Evolutionary conservation across 2,888 invertebrate species (phyloP).

Genomic region (Lymantria monacha): DNA sequence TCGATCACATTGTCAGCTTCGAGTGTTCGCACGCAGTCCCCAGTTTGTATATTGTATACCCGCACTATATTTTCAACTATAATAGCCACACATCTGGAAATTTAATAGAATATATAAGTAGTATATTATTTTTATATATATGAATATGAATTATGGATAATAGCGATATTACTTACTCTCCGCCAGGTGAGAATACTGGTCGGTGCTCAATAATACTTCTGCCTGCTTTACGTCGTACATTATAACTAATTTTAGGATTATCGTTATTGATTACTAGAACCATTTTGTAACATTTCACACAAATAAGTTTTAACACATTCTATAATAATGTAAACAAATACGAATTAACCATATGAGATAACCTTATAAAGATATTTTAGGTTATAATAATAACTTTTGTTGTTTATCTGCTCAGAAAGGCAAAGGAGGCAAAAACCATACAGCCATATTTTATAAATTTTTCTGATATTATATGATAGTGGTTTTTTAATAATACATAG

Average conservation of each 20-base stretch:
- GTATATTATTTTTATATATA: background rate
- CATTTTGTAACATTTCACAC: slow-evolving; percentile 43
- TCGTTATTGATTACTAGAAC: slow-evolving; percentile 45
- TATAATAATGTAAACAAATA: slow-evolving; percentile 11
- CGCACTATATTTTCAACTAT: slow-evolving; percentile 70
- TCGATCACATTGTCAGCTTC: slow-evolving; percentile 60
- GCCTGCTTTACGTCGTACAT: slow-evolving; percentile 70
- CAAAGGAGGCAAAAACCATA: no score
- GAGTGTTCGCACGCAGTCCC: slow-evolving; percentile 64
- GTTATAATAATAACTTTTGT: no score
- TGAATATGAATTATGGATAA: background rate
- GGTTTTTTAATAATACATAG: no score
- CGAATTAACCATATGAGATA: slow-evolving; percentile 45
- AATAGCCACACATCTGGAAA: slow-evolving; percentile 65
- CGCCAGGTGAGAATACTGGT: slow-evolving; percentile 74
- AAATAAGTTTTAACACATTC: background rate
- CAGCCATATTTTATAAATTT: no score
- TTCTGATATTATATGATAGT: no score
- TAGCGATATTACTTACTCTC: slow-evolving; percentile 59
- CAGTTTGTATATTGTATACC: slow-evolving; percentile 71
- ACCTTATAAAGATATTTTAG: slow-evolving; percentile 47
- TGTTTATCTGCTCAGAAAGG: no score
- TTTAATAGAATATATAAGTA: background rate
- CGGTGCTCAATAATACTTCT: slow-evolving; percentile 71
- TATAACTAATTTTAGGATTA: slow-evolving; percentile 36